These are phyloP conservation scores for Taphrorychus bicolor DNA, from an alignment of 2,888 invertebrate species.

Conservation along the genomic window DNA sequence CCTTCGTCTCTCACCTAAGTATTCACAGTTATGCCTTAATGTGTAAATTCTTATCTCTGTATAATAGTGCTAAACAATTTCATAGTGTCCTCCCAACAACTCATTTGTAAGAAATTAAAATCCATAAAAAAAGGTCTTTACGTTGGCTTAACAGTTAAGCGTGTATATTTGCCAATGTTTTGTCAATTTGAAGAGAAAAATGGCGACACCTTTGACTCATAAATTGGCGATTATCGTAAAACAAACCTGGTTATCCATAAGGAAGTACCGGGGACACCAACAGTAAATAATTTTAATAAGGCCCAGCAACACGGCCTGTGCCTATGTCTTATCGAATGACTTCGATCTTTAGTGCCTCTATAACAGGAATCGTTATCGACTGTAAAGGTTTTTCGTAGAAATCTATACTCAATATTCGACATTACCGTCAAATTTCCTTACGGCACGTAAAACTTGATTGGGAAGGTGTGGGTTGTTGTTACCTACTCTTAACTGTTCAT, in stretches of 20 bases:
- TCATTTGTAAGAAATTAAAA: not conserved
- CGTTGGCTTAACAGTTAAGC: not conserved
- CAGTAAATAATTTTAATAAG: constrained; percentile 42
- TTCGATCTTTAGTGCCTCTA: not conserved
- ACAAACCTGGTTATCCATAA: constrained; percentile 38
- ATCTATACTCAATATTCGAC: not conserved
- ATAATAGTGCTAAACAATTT: too few relatives aligned
- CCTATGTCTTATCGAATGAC: not conserved
- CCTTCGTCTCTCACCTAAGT: not conserved
- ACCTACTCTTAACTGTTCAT: not conserved
- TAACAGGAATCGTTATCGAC: not conserved
- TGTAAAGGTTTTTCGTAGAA: not conserved
- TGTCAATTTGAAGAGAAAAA: constrained; percentile 30
- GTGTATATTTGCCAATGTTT: not conserved
- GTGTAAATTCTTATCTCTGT: not conserved
- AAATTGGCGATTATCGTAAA: constrained; percentile 41
- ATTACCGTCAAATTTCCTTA: not conserved
- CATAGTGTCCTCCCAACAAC: too few relatives aligned
- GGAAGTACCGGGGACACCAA: constrained; percentile 27
- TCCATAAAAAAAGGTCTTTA: not conserved
- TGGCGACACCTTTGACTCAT: constrained; percentile 32
- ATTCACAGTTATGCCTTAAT: not conserved
- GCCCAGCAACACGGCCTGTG: constrained; percentile 2
- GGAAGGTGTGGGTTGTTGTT: not conserved
- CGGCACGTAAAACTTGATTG: constrained; percentile 1